Conservation (phyloP, 1,140 invertebrate species). For the Ylistrum balloti region DNA sequence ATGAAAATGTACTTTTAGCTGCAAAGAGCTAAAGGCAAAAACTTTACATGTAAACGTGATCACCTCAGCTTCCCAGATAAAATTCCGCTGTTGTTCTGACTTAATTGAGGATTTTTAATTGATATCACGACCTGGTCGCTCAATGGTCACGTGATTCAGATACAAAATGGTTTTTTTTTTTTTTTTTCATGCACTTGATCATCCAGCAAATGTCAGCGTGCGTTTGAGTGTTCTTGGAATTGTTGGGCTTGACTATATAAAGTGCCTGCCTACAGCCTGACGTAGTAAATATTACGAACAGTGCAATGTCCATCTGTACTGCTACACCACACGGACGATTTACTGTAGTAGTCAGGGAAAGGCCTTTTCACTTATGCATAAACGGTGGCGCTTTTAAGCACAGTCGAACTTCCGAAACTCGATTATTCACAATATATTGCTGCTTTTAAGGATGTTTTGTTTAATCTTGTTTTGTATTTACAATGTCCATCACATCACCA, state of each 20-base stretch:
- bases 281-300: background rate
- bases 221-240: background rate
- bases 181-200: no score
- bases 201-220: background rate
- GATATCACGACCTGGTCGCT: background rate
- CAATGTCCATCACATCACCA: background rate
- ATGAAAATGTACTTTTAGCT: no score
- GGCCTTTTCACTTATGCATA: background rate
- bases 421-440: conserved; percentile 20
- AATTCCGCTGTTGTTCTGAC: background rate
- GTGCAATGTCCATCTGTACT: background rate
- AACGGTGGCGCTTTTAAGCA: background rate
- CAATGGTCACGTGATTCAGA: background rate
- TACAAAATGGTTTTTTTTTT: no score
- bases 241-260: background rate
- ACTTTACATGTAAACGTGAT: no score
- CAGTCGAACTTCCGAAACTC: background rate
- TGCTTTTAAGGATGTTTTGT: background rate
- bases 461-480: background rate
- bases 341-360: background rate
- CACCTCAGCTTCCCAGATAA: no score
- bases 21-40: no score
- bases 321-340: background rate
- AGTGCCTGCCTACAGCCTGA: background rate
- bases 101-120: background rate